A percentile compares a stretch with the other conserved stretches of the same genome.
Conservation (phyloP, 2,888 invertebrate species). For the Phyllotreta cruciferae region DNA sequence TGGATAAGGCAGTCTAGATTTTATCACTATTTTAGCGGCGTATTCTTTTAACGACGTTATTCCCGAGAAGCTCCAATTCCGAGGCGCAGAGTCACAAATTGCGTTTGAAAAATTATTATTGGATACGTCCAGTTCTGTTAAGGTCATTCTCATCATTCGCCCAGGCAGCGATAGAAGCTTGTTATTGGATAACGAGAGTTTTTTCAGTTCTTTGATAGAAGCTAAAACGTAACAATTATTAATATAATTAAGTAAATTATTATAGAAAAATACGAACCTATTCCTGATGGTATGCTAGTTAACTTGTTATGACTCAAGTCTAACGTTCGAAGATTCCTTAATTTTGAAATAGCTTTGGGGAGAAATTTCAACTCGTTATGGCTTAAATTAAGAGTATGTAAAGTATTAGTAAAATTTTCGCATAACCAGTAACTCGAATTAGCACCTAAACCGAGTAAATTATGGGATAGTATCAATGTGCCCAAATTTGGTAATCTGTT, state of each 20-base stretch:
- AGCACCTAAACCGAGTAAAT: slow-evolving; percentile 66
- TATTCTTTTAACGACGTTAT: slow-evolving; percentile 62
- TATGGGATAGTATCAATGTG: slow-evolving; percentile 70
- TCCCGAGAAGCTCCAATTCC: too few relatives aligned
- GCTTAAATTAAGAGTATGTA: slow-evolving; percentile 71
- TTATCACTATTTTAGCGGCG: slow-evolving; percentile 64
- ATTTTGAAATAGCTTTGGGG: slow-evolving; percentile 70
- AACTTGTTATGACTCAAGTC: slow-evolving; percentile 71
- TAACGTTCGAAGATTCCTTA: slow-evolving; percentile 68
- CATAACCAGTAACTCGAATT: slow-evolving; percentile 65
- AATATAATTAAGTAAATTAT: too few relatives aligned
- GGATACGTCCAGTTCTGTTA: slow-evolving; percentile 67
- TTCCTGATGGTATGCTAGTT: slow-evolving; percentile 67
- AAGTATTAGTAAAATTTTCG: slow-evolving; percentile 61
- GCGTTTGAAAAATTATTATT: slow-evolving; percentile 63
- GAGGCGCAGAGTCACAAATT: slow-evolving; percentile 3
- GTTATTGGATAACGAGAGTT: slow-evolving; percentile 66
- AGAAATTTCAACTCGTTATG: slow-evolving; percentile 66
- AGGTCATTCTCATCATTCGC: slow-evolving; percentile 63
- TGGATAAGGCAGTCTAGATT: slow-evolving; percentile 64
- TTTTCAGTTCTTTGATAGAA: slow-evolving; percentile 61
- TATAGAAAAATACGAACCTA: slow-evolving; percentile 64
- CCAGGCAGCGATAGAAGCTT: slow-evolving; percentile 66
- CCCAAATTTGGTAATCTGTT: slow-evolving; percentile 68
- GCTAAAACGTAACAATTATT: slow-evolving; percentile 42